Conservation (phyloP, 2,888 invertebrate genomes). For the Orchesellides sinensis region DNA sequence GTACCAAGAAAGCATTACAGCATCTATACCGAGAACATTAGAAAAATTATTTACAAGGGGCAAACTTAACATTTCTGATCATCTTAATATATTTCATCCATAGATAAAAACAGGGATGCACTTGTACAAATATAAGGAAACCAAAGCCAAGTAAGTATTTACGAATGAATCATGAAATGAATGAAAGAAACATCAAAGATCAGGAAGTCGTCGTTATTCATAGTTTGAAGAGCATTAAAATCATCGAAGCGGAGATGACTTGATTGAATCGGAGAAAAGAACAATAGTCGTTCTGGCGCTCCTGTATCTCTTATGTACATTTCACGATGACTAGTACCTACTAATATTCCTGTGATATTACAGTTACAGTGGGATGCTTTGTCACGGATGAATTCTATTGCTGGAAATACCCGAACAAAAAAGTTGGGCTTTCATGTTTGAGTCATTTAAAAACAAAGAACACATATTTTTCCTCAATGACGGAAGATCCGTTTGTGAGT, state of each 20-base stretch:
- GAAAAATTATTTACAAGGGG: too few relatives aligned
- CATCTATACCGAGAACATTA: too few relatives aligned
- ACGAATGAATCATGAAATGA: too few relatives aligned
- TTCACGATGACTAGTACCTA: neutral
- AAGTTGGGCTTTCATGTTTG: too few relatives aligned
- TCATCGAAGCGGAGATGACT: neutral
- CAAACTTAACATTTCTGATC: neutral
- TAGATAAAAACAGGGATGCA: neutral
- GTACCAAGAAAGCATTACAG: too few relatives aligned
- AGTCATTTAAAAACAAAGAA: neutral
- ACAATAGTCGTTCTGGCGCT: neutral
- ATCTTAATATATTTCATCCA: neutral
- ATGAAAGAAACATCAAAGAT: neutral
- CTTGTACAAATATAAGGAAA: too few relatives aligned
- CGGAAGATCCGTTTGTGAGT: neutral
- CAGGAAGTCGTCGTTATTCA: neutral
- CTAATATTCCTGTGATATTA: neutral
- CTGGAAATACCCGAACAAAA: neutral
- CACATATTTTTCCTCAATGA: neutral
- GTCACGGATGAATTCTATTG: neutral
- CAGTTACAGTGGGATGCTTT: neutral
- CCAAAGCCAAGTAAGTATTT: too few relatives aligned
- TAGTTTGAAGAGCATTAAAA: neutral
- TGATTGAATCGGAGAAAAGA: too few relatives aligned
- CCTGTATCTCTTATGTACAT: neutral